Conservation (phyloP, 2,113 vertebrate genomes). For the Dicaeum eximium region DNA sequence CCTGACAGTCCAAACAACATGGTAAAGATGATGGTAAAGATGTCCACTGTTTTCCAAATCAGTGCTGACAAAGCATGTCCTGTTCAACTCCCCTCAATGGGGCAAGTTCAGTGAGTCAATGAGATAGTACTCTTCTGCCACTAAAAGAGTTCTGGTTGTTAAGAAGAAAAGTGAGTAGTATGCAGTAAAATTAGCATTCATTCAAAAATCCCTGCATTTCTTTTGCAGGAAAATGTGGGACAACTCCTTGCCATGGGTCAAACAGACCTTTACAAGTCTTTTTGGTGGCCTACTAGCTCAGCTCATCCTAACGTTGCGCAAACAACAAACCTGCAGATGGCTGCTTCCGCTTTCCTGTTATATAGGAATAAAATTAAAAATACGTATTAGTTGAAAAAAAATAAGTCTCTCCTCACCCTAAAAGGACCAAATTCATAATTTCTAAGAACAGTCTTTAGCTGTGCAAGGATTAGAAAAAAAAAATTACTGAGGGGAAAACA, state of each 20-base stretch:
- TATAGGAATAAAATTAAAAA: not conserved
- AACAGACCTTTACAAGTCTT: not conserved
- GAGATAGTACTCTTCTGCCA: not conserved
- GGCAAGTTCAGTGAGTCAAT: not conserved
- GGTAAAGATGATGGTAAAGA: not conserved
- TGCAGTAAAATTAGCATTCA: not conserved
- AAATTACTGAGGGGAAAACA: not conserved
- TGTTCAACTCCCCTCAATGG: not conserved
- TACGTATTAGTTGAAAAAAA: not conserved
- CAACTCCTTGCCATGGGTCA: not conserved
- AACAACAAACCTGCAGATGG: not conserved
- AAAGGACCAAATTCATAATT: not conserved
- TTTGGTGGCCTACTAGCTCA: not conserved
- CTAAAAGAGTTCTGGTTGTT: not conserved
- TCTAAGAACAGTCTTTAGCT: not conserved
- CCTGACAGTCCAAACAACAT: not conserved
- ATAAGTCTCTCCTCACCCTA: not conserved
- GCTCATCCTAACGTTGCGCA: not conserved
- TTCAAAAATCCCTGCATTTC: not conserved
- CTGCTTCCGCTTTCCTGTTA: not conserved
- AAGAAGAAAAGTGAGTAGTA: not conserved
- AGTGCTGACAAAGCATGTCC: not conserved
- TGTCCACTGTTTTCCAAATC: not conserved
- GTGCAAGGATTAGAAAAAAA: not conserved
- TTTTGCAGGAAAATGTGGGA: not conserved